Base-by-base conservation (phyloP, 2,888 invertebrate genomes). In the Drosophila lacicola region DNA sequence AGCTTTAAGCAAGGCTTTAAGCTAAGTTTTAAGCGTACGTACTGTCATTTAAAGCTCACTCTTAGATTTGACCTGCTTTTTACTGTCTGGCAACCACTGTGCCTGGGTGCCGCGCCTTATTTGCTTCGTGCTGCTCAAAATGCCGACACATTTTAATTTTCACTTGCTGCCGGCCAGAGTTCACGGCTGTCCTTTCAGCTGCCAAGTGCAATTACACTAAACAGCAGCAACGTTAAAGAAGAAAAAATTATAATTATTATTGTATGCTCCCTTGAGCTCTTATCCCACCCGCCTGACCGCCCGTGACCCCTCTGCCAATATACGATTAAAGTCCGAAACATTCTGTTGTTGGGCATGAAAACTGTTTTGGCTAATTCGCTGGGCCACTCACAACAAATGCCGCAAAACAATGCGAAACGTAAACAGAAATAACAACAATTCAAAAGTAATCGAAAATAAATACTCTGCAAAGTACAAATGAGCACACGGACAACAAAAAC, bases 401-500 rank as follows among this genome's bases (percentile, higher is more conserved):
- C 14, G 39, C 45, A 60, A 56, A 67, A 56, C 56, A 62, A 70
- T 57, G 65, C 42, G 8, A 57, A 53, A n/a, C 46, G 45, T 10
- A 17, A 70, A 61, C 49, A 54, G 50, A 51, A 76, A 62, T 45
- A 56, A 58, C 50, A 78, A 72, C 75, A 76, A 63, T 77, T 64
- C 71, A 60, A 74, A 69, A 36, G 72, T 77, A 88, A 85, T 88
- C 86, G 77, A 82, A 88, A 88, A 79, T 82, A 85, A 83, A 85
- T 83, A 88, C 56, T 29, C 49, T 50, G 46, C 34, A 54, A 64
- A 65, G 47, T 55, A 74, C 46, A 69, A 70, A 80, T 72, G 77
- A 74, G 62, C 64, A 70, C 47, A 36, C n/a, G 29, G 19, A n/a
- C 10, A 21, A 45, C 19, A 53, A 50, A 49, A 69, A 51, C 63